Evolutionary conservation across 2,113 vertebrate genomes (phyloP), one percentile per base, ranked within the genome.

Genomic region (Ceyx melanurus): DNA sequence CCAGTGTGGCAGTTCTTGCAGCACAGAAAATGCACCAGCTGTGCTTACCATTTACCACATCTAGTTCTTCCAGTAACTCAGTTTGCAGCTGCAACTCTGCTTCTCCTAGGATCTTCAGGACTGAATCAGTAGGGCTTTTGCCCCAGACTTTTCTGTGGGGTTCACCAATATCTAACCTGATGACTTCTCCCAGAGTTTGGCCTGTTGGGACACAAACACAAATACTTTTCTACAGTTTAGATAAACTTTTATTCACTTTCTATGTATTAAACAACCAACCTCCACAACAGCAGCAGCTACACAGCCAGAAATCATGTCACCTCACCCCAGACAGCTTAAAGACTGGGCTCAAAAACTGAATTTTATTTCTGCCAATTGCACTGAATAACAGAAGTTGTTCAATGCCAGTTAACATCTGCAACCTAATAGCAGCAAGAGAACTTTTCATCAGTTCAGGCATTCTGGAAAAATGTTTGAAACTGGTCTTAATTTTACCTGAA

Each of bases 61-160:
- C 94, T 85, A 91, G 74, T 4, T 96, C 97, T 87, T 98, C 98
- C n/a, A 99, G 93, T 28, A 97, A 82, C 92, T 98, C 98, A 1
- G 98, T 99, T 84, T 98, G 98, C 37, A 98, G 97, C 92, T 99
- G 98, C 76, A 99, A 97, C 80, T 99, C 98, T 37, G 98, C 98
- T 96, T 99, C 98, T 89, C 98, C 98, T 14, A 99, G 98, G 54
- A 98, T 96, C 90, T 96, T 98, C 50, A 99, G 89, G 89, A 99
- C 98, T 50, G 98, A 98, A 64, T 98, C 97, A 71, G 97, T 98
- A 29, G 98, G 98, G 87, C 96, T 98, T 93, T 95, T 98, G 26
- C 97, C 98, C 98, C 99, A 99, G 26, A 97, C 97, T 91, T 97
- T 99, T 92, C 98, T 97, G 53, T 97, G 98, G 62, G 96, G 97